Conservation (phyloP, 2,113 vertebrate genomes). For the Haliaeetus leucogaster region DNA sequence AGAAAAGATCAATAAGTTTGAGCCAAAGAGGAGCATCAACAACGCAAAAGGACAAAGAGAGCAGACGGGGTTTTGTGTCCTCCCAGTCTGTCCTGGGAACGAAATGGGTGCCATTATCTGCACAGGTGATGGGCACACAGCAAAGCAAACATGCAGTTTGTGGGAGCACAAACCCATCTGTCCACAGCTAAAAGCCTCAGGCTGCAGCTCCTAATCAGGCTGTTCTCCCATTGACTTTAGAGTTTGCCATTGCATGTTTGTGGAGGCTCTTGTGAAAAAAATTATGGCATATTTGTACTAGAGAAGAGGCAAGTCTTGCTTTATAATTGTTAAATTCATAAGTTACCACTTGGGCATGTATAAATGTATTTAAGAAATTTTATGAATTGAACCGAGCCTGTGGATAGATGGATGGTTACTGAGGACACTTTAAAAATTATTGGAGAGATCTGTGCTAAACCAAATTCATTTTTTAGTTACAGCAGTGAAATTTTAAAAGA, state of each 20-base stretch:
- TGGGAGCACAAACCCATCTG: not conserved
- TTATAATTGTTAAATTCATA: not conserved
- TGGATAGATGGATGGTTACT: not conserved
- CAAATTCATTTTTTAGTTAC: not conserved
- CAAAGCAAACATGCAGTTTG: not conserved
- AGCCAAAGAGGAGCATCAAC: not conserved
- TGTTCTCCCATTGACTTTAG: not conserved
- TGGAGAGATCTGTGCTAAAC: not conserved
- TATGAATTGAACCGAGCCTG: not conserved
- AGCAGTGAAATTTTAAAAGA: not conserved
- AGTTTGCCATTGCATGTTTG: not conserved
- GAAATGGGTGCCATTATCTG: not conserved
- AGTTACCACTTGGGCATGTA: not conserved
- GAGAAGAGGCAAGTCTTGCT: not conserved
- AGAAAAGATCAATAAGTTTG: not conserved
- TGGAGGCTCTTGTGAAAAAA: not conserved
- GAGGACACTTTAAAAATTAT: not conserved
- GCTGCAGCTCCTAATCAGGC: not conserved
- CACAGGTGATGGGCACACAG: not conserved
- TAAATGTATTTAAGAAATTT: not conserved
- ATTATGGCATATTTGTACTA: not conserved
- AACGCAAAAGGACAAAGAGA: not conserved
- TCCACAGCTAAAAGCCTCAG: not conserved
- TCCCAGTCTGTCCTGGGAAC: not conserved
- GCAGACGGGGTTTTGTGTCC: not conserved